Percentiles rank a stretch among this genome's conserved stretches.
Evolutionary conservation across 1,140 invertebrate genomes (phyloP).

Genomic region (Streblospio benedicti): DNA sequence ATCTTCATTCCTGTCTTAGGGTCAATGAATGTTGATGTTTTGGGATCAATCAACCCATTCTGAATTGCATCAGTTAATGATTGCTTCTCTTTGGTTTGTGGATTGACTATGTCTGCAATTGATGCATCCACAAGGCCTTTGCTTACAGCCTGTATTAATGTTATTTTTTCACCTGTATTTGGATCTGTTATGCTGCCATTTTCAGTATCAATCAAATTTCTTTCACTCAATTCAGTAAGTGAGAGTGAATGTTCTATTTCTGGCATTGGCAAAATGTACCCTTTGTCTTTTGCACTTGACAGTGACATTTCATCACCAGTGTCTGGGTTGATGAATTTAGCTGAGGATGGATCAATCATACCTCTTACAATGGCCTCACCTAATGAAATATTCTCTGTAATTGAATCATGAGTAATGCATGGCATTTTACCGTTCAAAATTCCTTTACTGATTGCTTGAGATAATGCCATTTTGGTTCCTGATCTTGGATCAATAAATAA

Average conservation of each 20-base stretch:
- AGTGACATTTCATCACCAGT: background rate
- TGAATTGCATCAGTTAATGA: background rate
- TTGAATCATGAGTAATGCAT: too few relatives aligned
- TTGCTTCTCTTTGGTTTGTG: too few relatives aligned
- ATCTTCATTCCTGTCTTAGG: too few relatives aligned
- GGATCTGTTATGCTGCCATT: background rate
- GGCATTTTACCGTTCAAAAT: constrained; percentile 76
- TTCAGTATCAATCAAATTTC: background rate
- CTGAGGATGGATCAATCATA: constrained; percentile 41
- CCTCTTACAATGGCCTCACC: constrained; percentile 49
- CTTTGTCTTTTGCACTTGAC: constrained; percentile 54
- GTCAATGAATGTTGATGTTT: too few relatives aligned
- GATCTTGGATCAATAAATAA: constrained; percentile 73
- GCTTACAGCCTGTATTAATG: background rate
- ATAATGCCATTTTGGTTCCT: constrained; percentile 63
- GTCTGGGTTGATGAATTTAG: constrained; percentile 59
- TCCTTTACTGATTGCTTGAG: constrained; percentile 74
- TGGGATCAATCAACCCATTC: background rate
- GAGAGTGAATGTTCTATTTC: too few relatives aligned
- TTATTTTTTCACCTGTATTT: background rate
- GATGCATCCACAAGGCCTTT: background rate
- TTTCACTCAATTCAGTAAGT: too few relatives aligned
- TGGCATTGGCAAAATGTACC: too few relatives aligned
- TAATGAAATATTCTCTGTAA: too few relatives aligned
- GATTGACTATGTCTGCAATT: background rate